Percentiles rank a stretch among this genome's conserved stretches.
These are phyloP conservation scores for Chaetura pelagica DNA, from an alignment of 2,113 vertebrate species.

Conservation along the genomic window DNA sequence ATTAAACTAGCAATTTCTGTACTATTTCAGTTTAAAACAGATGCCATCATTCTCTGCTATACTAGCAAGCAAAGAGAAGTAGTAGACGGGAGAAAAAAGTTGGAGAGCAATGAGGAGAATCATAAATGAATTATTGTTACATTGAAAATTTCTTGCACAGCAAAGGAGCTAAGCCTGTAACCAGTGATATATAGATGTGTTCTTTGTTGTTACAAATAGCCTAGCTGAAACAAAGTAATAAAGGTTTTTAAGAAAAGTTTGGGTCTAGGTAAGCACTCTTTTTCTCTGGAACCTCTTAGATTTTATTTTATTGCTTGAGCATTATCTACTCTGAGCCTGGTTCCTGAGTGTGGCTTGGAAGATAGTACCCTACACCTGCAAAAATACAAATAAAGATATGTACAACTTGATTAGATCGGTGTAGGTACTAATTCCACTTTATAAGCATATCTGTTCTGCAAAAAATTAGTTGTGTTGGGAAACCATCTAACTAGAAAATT, in stretches of 20 bases:
- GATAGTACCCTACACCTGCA: background rate
- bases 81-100: background rate
- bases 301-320: background rate
- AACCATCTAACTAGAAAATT: conserved; percentile 11
- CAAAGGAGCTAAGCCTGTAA: background rate
- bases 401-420: background rate
- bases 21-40: conserved; percentile 2
- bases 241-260: background rate
- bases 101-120: background rate
- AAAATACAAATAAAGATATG: background rate
- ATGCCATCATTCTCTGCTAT: background rate
- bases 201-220: background rate
- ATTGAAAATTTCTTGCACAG: background rate
- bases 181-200: background rate
- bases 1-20: conserved; percentile 13
- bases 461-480: background rate
- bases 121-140: background rate
- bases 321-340: background rate
- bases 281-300: background rate
- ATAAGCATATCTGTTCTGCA: background rate
- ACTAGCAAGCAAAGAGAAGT: background rate
- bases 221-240: background rate
- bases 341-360: background rate
- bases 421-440: background rate
- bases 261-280: background rate